phyloP scores from a whole-genome alignment of 2,113 vertebrate genomes.

The Vulpes ferrilata region DNA sequence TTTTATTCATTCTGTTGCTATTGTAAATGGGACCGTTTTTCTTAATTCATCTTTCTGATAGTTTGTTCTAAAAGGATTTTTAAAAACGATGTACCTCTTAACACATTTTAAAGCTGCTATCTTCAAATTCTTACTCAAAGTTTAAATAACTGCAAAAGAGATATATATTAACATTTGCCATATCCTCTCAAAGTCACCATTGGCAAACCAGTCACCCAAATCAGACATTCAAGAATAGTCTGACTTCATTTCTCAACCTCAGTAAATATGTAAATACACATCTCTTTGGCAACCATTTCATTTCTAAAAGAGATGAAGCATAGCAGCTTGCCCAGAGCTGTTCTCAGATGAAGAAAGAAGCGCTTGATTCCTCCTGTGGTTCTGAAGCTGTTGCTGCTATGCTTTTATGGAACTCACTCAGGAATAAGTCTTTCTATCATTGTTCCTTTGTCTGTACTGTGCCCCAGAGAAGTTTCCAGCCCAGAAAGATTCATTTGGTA shows the following conservation, averaged over 20 bases:
- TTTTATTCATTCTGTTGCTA: slow-evolving; percentile 8
- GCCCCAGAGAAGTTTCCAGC: neutral
- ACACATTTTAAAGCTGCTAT: slow-evolving; percentile 47
- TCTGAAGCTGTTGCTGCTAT: slow-evolving; percentile 22
- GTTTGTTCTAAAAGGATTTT: slow-evolving; percentile 33
- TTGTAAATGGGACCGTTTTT: neutral
- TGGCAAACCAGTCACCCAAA: slow-evolving; percentile 18
- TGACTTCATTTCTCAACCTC: slow-evolving; percentile 42
- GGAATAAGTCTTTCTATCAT: neutral
- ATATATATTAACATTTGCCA: slow-evolving; percentile 6
- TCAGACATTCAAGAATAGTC: slow-evolving; percentile 22
- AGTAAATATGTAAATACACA: slow-evolving; percentile 10
- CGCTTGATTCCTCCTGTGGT: neutral
- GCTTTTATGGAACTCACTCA: neutral
- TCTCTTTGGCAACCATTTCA: slow-evolving; percentile 8
- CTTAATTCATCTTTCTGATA: neutral
- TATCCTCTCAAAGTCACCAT: slow-evolving; percentile 22
- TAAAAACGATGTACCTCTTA: neutral
- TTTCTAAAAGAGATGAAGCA: neutral
- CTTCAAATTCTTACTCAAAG: slow-evolving; percentile 19
- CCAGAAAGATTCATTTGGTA: neutral
- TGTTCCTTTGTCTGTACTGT: slow-evolving; percentile 19
- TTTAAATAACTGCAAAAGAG: slow-evolving; percentile 57
- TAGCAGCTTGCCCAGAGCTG: neutral
- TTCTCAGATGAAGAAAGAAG: slow-evolving; percentile 1